Percentiles rank a stretch among this genome's conserved stretches.
phyloP scores from a whole-genome alignment of 2,888 invertebrate species.

The Lepidochitona cinerea region DNA sequence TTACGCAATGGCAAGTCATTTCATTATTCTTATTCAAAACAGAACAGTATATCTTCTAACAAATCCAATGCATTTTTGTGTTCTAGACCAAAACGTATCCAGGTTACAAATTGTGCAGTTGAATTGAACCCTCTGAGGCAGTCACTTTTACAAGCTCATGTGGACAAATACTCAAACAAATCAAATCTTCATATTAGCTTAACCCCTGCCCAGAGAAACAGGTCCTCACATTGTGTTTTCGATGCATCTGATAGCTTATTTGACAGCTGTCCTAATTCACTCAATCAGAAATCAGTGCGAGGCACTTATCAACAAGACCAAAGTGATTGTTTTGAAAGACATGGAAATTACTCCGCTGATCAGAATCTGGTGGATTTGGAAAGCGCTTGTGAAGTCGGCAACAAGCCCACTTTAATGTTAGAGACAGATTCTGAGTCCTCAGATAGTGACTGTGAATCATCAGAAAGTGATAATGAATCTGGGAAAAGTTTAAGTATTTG shows the following conservation, averaged over 20 bases:
- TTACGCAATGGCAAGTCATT: background rate
- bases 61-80: too few species aligned
- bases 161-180: background rate
- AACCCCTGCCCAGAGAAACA: background rate
- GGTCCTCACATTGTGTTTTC: background rate
- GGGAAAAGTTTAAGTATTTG: background rate
- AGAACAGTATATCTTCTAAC: too few species aligned
- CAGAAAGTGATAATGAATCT: background rate
- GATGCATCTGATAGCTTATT: background rate
- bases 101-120: background rate
- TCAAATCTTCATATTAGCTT: background rate
- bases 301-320: too few species aligned
- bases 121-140: background rate
- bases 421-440: too few species aligned
- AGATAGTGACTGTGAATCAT: background rate
- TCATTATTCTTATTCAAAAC: background rate
- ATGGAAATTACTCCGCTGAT: too few species aligned
- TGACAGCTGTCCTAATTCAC: too few species aligned
- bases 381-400: too few species aligned
- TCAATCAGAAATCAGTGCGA: too few species aligned
- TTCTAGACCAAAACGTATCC: background rate
- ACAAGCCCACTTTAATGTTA: too few species aligned
- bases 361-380: too few species aligned
- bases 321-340: too few species aligned
- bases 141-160: background rate